These are phyloP conservation scores for Meles meles DNA, from an alignment of 2,113 vertebrate genomes.

Conservation along the genomic window DNA sequence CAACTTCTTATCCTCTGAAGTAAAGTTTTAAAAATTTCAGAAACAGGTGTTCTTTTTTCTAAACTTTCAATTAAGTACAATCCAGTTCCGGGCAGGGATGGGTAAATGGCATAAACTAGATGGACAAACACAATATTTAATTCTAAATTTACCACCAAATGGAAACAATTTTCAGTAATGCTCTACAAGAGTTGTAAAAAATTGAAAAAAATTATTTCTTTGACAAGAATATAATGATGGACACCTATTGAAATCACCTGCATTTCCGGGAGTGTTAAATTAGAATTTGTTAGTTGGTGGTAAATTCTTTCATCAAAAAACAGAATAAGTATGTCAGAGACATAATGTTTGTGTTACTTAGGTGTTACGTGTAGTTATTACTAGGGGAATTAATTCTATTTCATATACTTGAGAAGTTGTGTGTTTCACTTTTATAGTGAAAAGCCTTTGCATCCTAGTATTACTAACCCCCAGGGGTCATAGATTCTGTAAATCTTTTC, in stretches of 20 bases:
- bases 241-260: neutral
- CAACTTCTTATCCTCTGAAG: conserved; percentile 67
- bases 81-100: conserved; percentile 23
- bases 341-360: neutral
- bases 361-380: neutral
- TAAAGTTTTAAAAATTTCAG: conserved; percentile 29
- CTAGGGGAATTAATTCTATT: neutral
- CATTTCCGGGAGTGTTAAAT: neutral
- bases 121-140: conserved; percentile 36
- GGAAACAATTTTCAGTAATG: neutral
- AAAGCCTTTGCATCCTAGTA: neutral
- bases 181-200: neutral
- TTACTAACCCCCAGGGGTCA: neutral
- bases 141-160: neutral
- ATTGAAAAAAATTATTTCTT: neutral
- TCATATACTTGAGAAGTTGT: neutral
- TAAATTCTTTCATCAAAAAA: neutral
- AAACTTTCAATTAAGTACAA: conserved; percentile 60
- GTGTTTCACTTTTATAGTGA: neutral
- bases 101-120: neutral
- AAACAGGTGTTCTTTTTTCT: conserved; percentile 53
- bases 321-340: neutral
- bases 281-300: neutral
- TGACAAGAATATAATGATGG: neutral
- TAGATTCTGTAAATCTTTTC: neutral